These are phyloP conservation scores for Cryptus armator DNA, from an alignment of 2,888 invertebrate genomes.

Conservation along the genomic window DNA sequence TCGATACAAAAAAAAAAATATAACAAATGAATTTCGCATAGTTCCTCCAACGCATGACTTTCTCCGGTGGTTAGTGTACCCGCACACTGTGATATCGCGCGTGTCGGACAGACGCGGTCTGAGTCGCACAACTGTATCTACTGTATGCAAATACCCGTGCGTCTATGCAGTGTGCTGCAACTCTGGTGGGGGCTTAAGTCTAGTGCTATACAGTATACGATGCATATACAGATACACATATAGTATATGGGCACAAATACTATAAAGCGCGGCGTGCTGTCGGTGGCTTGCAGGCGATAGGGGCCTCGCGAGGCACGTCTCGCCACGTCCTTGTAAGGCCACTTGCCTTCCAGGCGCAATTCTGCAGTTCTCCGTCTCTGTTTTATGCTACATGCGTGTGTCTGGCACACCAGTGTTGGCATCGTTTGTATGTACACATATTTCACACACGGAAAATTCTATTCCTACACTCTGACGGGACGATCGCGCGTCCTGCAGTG, in stretches of 20 bases:
- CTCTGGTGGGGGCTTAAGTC: slow-evolving; percentile 36
- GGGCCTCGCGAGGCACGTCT: slow-evolving; percentile 73
- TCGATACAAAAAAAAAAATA: background rate
- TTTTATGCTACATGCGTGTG: slow-evolving; percentile 64
- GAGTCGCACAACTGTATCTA: slow-evolving; percentile 63
- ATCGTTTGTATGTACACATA: slow-evolving; percentile 1
- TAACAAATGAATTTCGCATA: slow-evolving; percentile 18
- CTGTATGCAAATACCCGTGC: slow-evolving; percentile 69
- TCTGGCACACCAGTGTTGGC: slow-evolving; percentile 48
- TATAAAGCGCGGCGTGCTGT: slow-evolving; percentile 50
- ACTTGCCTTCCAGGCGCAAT: slow-evolving; percentile 80
- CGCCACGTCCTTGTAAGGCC: slow-evolving; percentile 84
- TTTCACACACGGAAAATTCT: slow-evolving; percentile 2
- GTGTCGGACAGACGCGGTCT: slow-evolving; percentile 64
- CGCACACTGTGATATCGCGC: slow-evolving; percentile 69
- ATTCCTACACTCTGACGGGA: slow-evolving; percentile 1
- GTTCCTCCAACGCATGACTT: slow-evolving; percentile 69
- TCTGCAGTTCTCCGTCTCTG: slow-evolving; percentile 62
- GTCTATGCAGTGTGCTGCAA: slow-evolving; percentile 65
- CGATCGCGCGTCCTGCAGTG: slow-evolving; percentile 1
- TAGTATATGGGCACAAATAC: background rate
- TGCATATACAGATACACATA: slow-evolving; percentile 26
- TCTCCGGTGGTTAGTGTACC: slow-evolving; percentile 60
- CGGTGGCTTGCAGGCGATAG: slow-evolving; percentile 59
- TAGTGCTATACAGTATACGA: background rate